Evolutionary conservation across 1,140 invertebrate species (phyloP), one percentile per base, ranked within the genome.

Genomic region (Zaprionus ghesquierei): DNA sequence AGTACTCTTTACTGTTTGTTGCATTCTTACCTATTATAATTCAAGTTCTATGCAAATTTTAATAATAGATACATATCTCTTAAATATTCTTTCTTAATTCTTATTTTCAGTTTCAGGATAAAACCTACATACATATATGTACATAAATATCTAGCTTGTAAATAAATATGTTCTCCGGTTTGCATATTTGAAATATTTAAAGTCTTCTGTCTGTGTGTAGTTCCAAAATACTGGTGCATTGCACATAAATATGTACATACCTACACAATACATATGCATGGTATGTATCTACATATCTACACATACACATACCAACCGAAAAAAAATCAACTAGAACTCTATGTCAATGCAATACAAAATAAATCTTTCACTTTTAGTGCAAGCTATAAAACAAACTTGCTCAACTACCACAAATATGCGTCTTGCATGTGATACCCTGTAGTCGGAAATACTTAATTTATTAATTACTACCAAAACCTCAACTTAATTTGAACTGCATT

Each of bases 311-410:
- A 54, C 27, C 27, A 22, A 46, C 41, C 18, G 18, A 22, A 12
- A 31, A 54, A 22, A 55, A 20, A 55, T 10, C 18, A 22, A 6
- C 27, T 31, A 33, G 8, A 33, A 20, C 29, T 38, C 35, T 38
- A 3, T 41, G n/a, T n/a, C n/a, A n/a, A n/a, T 15, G n/a, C 35
- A n/a, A 20, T 50, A 53, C 33, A 31, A 59, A 66, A 66, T 22
- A 58, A 49, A 50, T 56, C 22, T 20, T 38, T 20, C 15, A 58
- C 18, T 41, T 51, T 22, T 27, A 50, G 10, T 59, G 29, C 6
- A 18, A 68, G 46, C 29, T 33, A 25, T 6, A 49, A 58, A 49
- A 23, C 5, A 56, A 38, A 12, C 18, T 1, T 23, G n/a, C 46
- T 51, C 1, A 35, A 13, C 2, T 4, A 4, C 0, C 2, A 22